Base-by-base conservation (phyloP, 2,888 invertebrate species). In the Mesorhabditis sp. region DNA sequence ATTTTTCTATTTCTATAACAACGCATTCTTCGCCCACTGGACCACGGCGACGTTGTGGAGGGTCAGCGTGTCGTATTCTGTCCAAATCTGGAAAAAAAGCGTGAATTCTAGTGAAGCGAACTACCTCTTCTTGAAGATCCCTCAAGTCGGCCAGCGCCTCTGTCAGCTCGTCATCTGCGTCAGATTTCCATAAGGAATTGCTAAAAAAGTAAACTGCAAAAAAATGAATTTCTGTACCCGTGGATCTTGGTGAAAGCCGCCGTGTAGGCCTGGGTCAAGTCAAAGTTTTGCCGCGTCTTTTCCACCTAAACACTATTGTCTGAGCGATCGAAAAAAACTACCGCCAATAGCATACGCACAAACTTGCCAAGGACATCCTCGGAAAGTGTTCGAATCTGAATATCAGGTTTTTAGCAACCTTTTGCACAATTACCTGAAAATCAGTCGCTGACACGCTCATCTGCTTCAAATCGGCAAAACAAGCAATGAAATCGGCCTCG, bases 231-330 rank as follows among this genome's bases (percentile, higher is more conserved):
- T 66, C 7, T 28, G 28, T 42, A 71, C 73, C 78, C 74, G 67
- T 83, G 83, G 70, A 90, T 90, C 87, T 94, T 94, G 45, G 97
- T 87, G 87, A 94, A 95, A 64, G 94, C 89, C 65, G 91, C 91
- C 72, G 96, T 89, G 87, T 95, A 96, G 0, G 95, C 91, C 86
- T 95, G 93, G 0, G 91, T 91, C 69, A 95, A 87, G 88, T 97
- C 96, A 87, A 94, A 96, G 87, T 95, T 90, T 74, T 86, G 90
- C 82, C 92, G 92, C 3, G 90, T 91, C 77, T 89, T 88, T 58
- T 96, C 88, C 88, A 92, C 91, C 70, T 88, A 88, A 70, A 90
- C 88, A 50, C n/a, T 5, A 41, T 45, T 61, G n/a, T 15, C 5
- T 67, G 45, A 65, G 50, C 43, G 13, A 65, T 13, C 58, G n/a